These are phyloP conservation scores for Ataeniobius toweri DNA, from an alignment of 2,797 vertebrate genomes.

Conservation along the genomic window DNA sequence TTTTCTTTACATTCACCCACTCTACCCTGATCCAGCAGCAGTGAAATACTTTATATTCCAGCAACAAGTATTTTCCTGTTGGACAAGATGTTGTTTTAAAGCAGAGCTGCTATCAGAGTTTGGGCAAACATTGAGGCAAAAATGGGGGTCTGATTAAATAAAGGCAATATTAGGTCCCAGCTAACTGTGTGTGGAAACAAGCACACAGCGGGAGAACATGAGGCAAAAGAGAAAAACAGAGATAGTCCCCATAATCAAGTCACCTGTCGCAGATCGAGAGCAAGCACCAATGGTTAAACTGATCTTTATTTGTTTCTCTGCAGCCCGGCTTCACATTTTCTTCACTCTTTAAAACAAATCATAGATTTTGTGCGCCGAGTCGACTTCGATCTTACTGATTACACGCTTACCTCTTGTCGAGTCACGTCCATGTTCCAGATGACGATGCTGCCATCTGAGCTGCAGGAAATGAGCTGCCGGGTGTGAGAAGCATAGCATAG, in stretches of 20 bases:
- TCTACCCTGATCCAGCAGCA: not conserved
- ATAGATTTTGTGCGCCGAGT: not conserved
- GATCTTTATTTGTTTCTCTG: not conserved
- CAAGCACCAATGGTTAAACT: conserved; percentile 19
- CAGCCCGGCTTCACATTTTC: not conserved
- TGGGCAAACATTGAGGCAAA: not conserved
- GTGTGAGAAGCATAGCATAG: conserved; percentile 95
- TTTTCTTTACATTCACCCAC: too few species aligned
- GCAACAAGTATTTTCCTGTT: not conserved
- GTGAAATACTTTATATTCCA: not conserved
- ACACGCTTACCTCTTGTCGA: conserved; percentile 89
- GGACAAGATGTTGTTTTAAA: conserved; percentile 20
- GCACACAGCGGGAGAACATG: not conserved
- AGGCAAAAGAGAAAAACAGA: conserved; percentile 19
- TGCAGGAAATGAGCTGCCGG: conserved; percentile 95
- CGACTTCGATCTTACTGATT: not conserved
- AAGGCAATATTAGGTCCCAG: conserved; percentile 22
- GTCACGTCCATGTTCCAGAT: conserved; percentile 99
- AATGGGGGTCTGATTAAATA: conserved; percentile 33
- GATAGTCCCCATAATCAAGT: conserved; percentile 14
- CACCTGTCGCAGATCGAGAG: conserved; percentile 12
- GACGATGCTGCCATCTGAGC: conserved; percentile 92
- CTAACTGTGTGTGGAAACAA: conserved; percentile 16
- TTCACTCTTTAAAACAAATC: not conserved
- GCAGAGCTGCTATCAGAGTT: conserved; percentile 4